phyloP scores from a whole-genome alignment of 1,140 invertebrate species.

The Amphibalanus amphitrite region DNA sequence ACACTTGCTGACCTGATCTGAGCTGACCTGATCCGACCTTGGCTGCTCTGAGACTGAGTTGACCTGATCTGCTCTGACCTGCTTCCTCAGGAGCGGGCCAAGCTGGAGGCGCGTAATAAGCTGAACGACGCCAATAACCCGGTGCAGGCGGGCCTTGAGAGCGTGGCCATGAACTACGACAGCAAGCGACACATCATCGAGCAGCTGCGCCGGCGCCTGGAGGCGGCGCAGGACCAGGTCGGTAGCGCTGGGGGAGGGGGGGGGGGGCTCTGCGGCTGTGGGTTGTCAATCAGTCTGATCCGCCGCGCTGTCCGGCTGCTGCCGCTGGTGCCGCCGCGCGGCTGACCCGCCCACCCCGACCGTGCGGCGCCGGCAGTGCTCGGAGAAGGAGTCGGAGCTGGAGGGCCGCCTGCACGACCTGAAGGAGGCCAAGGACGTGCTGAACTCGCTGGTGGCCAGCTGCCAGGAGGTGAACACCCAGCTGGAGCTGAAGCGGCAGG shows the following conservation, averaged over 20 bases:
- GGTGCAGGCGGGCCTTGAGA: conserved; percentile 12
- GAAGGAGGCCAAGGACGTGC: not conserved
- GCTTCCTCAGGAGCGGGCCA: not conserved
- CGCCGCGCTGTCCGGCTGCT: too few relatives aligned
- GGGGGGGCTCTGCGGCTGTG: too few relatives aligned
- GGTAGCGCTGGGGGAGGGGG: too few relatives aligned
- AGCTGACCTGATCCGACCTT: not conserved
- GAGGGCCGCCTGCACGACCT: not conserved
- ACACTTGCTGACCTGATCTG: not conserved
- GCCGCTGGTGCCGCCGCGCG: too few relatives aligned
- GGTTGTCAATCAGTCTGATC: too few relatives aligned
- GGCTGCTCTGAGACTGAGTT: not conserved
- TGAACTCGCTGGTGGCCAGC: not conserved
- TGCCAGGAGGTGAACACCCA: not conserved
- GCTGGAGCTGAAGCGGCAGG: not conserved
- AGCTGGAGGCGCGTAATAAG: conserved; percentile 13
- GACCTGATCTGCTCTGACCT: not conserved
- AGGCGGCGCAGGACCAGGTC: too few relatives aligned
- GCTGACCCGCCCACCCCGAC: too few relatives aligned
- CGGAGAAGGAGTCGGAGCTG: not conserved
- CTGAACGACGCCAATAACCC: conserved; percentile 10
- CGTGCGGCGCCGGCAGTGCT: too few relatives aligned
- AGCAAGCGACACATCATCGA: conserved; percentile 4
- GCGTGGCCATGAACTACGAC: not conserved
- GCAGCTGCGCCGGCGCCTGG: not conserved